Conservation (phyloP, 2,113 vertebrate species). For the Craseonycteris thonglongyai region DNA sequence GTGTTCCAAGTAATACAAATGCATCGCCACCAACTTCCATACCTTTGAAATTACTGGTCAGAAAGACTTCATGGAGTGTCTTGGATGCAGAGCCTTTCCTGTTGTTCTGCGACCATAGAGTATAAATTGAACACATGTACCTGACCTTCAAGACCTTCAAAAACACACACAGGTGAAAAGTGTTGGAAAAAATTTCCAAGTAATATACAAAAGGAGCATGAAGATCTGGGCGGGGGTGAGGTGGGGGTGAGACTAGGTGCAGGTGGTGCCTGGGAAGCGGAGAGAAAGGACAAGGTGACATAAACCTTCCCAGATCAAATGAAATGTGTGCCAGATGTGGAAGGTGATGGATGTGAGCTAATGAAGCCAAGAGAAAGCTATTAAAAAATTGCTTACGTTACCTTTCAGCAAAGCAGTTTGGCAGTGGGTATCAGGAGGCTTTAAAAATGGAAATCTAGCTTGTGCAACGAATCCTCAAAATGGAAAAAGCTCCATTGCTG, state of each 20-base stretch:
- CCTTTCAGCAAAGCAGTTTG: neutral
- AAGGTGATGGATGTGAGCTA: neutral
- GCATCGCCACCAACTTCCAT: neutral
- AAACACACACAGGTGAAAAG: neutral
- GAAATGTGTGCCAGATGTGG: neutral
- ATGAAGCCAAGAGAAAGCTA: neutral
- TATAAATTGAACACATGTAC: neutral
- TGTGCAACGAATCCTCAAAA: neutral
- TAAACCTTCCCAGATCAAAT: neutral
- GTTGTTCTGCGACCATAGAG: neutral
- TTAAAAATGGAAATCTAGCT: neutral
- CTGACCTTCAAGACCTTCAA: neutral
- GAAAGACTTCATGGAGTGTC: neutral
- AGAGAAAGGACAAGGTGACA: neutral
- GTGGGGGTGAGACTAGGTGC: fast-evolving
- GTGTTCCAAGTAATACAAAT: neutral
- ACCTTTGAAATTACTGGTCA: neutral
- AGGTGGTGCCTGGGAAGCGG: neutral
- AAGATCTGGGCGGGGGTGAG: neutral
- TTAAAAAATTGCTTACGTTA: neutral
- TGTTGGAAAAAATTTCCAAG: neutral
- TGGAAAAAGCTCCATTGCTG: neutral
- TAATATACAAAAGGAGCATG: neutral
- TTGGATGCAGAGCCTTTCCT: neutral
- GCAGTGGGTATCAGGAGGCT: neutral